Evolutionary conservation across 2,797 vertebrate species (phyloP).

Genomic region (Mareca penelope): DNA sequence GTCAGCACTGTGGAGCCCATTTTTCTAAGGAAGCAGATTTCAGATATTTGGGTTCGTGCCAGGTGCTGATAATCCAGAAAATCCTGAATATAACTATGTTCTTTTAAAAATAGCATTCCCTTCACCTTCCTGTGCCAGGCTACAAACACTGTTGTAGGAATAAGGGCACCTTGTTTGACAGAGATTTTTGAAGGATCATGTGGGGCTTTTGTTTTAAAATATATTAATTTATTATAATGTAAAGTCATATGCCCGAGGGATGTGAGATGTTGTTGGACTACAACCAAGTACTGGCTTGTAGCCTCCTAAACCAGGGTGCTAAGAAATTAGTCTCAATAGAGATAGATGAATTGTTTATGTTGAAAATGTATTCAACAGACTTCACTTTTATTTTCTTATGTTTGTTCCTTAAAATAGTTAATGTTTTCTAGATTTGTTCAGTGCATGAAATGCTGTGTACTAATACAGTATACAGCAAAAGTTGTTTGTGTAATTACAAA

Average conservation of each 20-base stretch:
- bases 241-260: slow-evolving; percentile 54
- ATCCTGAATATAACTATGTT: not conserved
- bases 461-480: not conserved
- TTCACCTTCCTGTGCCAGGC: not conserved
- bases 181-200: not conserved
- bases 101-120: not conserved
- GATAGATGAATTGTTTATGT: slow-evolving; percentile 4
- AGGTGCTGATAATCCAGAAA: slow-evolving; percentile 52
- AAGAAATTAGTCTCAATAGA: slow-evolving; percentile 62
- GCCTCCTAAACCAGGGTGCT: slow-evolving; percentile 63
- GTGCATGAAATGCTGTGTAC: not conserved
- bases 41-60: slow-evolving; percentile 41
- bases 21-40: slow-evolving; percentile 60
- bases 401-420: not conserved
- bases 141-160: not conserved
- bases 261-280: slow-evolving; percentile 59
- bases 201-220: slow-evolving; percentile 35
- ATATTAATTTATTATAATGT: slow-evolving; percentile 60
- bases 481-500: not conserved
- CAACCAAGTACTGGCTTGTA: slow-evolving; percentile 62
- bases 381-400: slow-evolving; percentile 1
- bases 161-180: not conserved
- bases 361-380: slow-evolving; percentile 20
- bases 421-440: not conserved
- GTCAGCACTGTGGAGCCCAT: slow-evolving; percentile 42